phyloP scores from a whole-genome alignment of 2,888 invertebrate genomes.

The Clivina fossor region DNA sequence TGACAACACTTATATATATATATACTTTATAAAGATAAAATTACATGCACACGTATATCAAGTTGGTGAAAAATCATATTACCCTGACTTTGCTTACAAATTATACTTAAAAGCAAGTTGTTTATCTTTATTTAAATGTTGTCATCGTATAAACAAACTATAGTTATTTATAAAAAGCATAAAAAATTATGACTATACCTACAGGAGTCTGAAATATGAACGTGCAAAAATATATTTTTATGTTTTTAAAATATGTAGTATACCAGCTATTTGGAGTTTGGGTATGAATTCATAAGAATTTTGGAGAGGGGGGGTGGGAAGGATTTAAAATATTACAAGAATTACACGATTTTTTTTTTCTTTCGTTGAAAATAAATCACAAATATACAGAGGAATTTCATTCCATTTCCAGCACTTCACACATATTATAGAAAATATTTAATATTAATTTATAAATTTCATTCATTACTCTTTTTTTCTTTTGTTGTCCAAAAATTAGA shows the following conservation, averaged over 20 bases:
- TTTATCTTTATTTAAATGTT: too few species aligned
- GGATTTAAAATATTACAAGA: neutral
- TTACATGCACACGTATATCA: constrained; percentile 9
- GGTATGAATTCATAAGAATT: constrained; percentile 24
- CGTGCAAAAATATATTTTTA: constrained; percentile 31
- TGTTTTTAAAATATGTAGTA: constrained; percentile 16
- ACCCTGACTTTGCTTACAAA: constrained; percentile 26
- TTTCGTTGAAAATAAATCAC: constrained; percentile 21
- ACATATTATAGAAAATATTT: constrained; percentile 28
- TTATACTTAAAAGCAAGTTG: too few species aligned
- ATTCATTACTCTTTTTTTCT: too few species aligned
- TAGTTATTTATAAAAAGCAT: too few species aligned
- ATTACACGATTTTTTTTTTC: too few species aligned
- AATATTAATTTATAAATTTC: constrained; percentile 21
- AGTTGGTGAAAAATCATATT: constrained; percentile 19
- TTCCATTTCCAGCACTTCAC: constrained; percentile 17
- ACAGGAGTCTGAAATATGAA: constrained; percentile 22
- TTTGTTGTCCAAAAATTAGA: too few species aligned
- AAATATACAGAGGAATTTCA: constrained; percentile 14
- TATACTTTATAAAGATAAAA: constrained; percentile 8
- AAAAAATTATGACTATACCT: too few species aligned
- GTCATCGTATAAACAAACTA: too few species aligned
- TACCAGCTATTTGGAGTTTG: constrained; percentile 18
- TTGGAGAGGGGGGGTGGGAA: constrained; percentile 9
- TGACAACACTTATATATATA: constrained; percentile 28